Evolutionary conservation across 2,888 invertebrate genomes (phyloP).

Genomic region (Caenorhabditis macrosperma): DNA sequence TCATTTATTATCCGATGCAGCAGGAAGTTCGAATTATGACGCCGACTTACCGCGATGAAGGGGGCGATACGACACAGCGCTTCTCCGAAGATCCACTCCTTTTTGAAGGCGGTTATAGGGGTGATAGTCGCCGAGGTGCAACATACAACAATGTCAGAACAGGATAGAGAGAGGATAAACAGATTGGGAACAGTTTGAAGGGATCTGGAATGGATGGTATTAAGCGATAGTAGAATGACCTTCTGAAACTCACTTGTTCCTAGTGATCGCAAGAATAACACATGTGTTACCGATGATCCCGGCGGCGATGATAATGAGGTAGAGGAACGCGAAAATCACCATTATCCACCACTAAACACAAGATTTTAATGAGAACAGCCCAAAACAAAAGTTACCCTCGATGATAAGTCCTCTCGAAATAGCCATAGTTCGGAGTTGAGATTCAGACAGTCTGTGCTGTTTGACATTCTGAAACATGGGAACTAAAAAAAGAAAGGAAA

Average conservation of each 20-base stretch:
- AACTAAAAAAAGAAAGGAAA: background rate
- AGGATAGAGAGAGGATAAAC: conserved; percentile 77
- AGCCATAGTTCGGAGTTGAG: conserved; percentile 77
- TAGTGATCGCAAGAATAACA: conserved; percentile 76
- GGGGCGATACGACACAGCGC: conserved; percentile 76
- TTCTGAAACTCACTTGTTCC: conserved; percentile 73
- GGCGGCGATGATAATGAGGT: conserved; percentile 74
- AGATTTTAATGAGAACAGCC: background rate
- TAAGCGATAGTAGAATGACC: no score
- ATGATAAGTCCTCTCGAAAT: conserved; percentile 67
- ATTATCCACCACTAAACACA: conserved; percentile 66
- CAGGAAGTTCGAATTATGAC: background rate
- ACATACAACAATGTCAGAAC: conserved; percentile 79
- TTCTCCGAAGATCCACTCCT: conserved; percentile 78
- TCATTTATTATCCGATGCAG: background rate
- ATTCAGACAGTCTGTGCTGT: conserved; percentile 72
- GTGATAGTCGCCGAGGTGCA: conserved; percentile 78
- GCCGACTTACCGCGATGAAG: conserved; percentile 72
- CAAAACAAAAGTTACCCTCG: conserved; percentile 45
- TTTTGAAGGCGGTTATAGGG: conserved; percentile 78
- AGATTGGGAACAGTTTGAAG: conserved; percentile 80
- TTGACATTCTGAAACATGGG: conserved; percentile 69
- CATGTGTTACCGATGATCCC: conserved; percentile 78
- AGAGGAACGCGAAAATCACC: conserved; percentile 74
- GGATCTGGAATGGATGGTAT: conserved; percentile 59